phyloP scores from a whole-genome alignment of 2,797 vertebrate genomes.

The Anguilla megastoma region DNA sequence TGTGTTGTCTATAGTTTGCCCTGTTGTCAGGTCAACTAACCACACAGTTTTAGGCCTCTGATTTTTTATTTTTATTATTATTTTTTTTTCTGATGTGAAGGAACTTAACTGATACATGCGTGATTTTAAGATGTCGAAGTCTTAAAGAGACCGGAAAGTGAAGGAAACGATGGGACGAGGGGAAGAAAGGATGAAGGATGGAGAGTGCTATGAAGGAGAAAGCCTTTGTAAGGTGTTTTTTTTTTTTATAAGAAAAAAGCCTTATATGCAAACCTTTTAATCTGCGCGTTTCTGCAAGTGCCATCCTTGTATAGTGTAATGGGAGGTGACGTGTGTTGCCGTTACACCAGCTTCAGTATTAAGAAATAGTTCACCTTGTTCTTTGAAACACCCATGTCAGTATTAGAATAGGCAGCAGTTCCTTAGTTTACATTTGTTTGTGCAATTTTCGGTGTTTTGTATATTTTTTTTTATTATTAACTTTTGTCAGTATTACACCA shows the following conservation, averaged over 20 bases:
- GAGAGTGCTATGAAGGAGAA: constrained; percentile 61
- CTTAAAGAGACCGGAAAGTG: constrained; percentile 82
- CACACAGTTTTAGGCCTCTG: constrained; percentile 90
- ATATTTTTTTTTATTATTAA: constrained; percentile 73
- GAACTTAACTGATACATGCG: constrained; percentile 92
- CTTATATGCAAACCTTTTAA: constrained; percentile 99
- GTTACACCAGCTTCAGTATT: constrained; percentile 92
- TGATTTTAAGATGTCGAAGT: constrained; percentile 89
- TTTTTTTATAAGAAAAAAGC: constrained; percentile 78
- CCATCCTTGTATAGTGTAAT: constrained; percentile 95
- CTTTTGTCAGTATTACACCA: constrained; percentile 94
- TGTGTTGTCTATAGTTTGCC: constrained; percentile 79
- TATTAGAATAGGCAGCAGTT: constrained; percentile 91
- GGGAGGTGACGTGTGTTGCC: constrained; percentile 84
- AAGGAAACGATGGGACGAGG: constrained; percentile 75
- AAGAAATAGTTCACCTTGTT: constrained; percentile 82
- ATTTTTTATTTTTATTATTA: constrained; percentile 41
- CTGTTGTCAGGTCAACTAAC: constrained; percentile 83
- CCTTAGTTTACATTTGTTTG: constrained; percentile 98
- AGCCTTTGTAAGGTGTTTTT: constrained; percentile 90
- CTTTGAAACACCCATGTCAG: constrained; percentile 91
- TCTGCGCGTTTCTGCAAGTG: constrained; percentile 97
- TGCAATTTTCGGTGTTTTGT: constrained; percentile 93
- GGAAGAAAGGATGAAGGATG: constrained; percentile 59
- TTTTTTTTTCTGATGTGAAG: constrained; percentile 80